phyloP scores from a whole-genome alignment of 2,888 invertebrate species.

The Lymantria monacha region DNA sequence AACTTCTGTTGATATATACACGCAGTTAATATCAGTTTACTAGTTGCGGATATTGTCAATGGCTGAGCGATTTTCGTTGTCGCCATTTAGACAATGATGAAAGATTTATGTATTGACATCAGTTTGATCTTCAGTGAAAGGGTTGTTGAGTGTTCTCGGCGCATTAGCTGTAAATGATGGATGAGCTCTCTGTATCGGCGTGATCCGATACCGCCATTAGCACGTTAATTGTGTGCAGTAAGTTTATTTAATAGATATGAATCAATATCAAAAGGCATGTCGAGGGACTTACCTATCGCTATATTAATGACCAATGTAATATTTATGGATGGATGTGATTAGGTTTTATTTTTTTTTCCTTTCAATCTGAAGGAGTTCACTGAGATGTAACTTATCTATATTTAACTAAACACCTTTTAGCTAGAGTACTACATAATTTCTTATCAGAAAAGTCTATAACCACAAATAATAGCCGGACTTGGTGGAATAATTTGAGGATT shows the following conservation, averaged over 20 bases:
- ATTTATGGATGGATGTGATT: no score
- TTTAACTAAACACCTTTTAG: no score
- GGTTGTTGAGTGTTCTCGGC: slow-evolving; percentile 59
- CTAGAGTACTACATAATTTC: no score
- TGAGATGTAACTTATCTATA: no score
- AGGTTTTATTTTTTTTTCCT: no score
- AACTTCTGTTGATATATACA: no score
- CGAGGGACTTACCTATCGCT: no score
- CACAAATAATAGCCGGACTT: no score
- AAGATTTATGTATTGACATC: slow-evolving; percentile 44
- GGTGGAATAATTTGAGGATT: no score
- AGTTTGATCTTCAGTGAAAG: slow-evolving; percentile 49
- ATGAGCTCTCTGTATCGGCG: slow-evolving; percentile 51
- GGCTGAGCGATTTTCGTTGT: slow-evolving; percentile 1
- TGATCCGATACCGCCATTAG: slow-evolving; percentile 59
- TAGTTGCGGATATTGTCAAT: not conserved
- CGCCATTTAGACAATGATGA: slow-evolving; percentile 16
- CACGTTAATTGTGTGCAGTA: slow-evolving; percentile 18
- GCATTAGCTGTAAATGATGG: slow-evolving; percentile 72
- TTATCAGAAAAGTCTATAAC: no score
- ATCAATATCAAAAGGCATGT: not conserved
- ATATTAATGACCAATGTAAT: no score
- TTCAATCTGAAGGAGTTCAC: no score
- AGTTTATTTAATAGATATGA: not conserved
- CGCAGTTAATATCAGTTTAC: slow-evolving; percentile 1